A percentile compares a stretch with the other conserved stretches of the same genome.
phyloP scores from a whole-genome alignment of 1,140 invertebrate species.

The Pseudomyrmex cubaensis region DNA sequence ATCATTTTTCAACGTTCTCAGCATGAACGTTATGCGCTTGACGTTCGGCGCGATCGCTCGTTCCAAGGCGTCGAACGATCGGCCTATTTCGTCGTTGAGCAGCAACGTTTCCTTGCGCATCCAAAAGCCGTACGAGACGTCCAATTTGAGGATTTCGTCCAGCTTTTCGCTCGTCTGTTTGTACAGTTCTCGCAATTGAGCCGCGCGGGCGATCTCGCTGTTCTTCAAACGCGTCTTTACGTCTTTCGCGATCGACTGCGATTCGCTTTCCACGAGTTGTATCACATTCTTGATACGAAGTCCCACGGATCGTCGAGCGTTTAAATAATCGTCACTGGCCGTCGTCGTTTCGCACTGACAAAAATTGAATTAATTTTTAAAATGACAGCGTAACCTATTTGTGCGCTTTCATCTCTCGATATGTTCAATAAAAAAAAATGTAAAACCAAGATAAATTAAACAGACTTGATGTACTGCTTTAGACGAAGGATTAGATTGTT shows the following conservation, averaged over 20 bases:
- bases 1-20: slow-evolving; percentile 44
- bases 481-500: neutral
- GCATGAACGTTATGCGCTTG: slow-evolving; percentile 10
- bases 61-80: slow-evolving; percentile 50
- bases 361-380: slow-evolving; percentile 19
- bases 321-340: slow-evolving; percentile 55
- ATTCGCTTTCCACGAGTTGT: slow-evolving; percentile 29
- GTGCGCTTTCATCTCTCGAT: neutral
- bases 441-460: neutral
- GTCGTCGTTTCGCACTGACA: slow-evolving; percentile 53
- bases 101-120: slow-evolving; percentile 52
- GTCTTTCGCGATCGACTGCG: neutral
- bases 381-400: neutral
- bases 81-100: slow-evolving; percentile 51
- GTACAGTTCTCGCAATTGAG: slow-evolving; percentile 17
- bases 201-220: neutral
- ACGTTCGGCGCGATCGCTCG: neutral
- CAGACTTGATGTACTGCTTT: slow-evolving; percentile 52
- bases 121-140: slow-evolving; percentile 45
- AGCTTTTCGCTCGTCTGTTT: slow-evolving; percentile 41
- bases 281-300: slow-evolving; percentile 23
- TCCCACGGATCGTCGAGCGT: slow-evolving; percentile 13
- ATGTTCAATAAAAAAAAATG: neutral
- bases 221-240: slow-evolving; percentile 13
- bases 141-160: slow-evolving; percentile 40